A percentile compares a stretch with the other conserved stretches of the same genome.
These are phyloP conservation scores for Albula goreensis DNA, from an alignment of 2,113 vertebrate species.

Conservation along the genomic window DNA sequence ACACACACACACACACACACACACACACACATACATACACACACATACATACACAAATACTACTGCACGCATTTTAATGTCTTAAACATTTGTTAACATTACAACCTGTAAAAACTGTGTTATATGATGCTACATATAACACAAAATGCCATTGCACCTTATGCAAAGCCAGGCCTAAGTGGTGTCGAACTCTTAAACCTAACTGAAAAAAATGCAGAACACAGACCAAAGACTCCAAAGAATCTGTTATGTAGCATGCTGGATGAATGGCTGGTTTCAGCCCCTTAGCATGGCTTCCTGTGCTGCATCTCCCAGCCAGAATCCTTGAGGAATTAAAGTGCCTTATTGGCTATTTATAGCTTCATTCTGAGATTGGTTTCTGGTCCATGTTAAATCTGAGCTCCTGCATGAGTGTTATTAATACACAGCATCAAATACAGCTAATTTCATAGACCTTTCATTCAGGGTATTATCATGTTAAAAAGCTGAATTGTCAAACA, in stretches of 20 bases:
- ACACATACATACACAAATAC: too few relatives aligned
- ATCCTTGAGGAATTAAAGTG: slow-evolving; percentile 37
- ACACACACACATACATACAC: too few relatives aligned
- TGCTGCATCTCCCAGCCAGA: slow-evolving; percentile 32
- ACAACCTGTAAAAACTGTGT: too few relatives aligned
- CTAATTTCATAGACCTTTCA: slow-evolving; percentile 65
- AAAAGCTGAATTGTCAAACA: slow-evolving; percentile 54
- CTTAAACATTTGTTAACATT: too few relatives aligned
- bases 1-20: too few relatives aligned
- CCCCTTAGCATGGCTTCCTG: slow-evolving; percentile 30
- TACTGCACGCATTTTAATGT: too few relatives aligned
- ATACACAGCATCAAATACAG: slow-evolving; percentile 57
- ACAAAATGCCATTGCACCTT: background rate
- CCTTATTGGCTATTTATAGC: slow-evolving; percentile 48
- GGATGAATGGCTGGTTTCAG: background rate
- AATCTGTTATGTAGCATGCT: slow-evolving; percentile 27
- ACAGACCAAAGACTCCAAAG: background rate
- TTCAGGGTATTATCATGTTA: slow-evolving; percentile 59
- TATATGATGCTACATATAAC: too few relatives aligned
- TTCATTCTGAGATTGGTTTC: slow-evolving; percentile 12
- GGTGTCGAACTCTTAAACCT: background rate
- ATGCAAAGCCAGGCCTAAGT: background rate
- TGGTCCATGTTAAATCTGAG: slow-evolving; percentile 37
- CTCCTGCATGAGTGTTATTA: slow-evolving; percentile 36
- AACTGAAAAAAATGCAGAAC: background rate